Evolutionary conservation across 2,113 vertebrate species (phyloP).

Genomic region (Ramphastos sulfuratus): DNA sequence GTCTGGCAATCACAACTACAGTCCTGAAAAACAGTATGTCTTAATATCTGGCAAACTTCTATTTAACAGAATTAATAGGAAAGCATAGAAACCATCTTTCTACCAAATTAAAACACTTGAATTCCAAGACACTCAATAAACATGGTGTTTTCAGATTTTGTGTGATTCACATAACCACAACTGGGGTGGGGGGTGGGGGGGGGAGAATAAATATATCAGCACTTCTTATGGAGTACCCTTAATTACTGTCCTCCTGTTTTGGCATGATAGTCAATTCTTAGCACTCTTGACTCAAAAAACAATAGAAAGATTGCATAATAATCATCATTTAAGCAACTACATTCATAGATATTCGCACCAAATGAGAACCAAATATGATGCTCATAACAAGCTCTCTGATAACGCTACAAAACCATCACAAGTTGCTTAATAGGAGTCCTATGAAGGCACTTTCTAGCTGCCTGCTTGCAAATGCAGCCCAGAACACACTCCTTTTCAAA

Average conservation of each 20-base stretch:
- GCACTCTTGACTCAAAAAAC: neutral
- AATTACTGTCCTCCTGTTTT: neutral
- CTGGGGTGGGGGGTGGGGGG: no score
- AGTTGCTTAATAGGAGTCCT: neutral
- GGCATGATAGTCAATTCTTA: neutral
- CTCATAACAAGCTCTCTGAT: neutral
- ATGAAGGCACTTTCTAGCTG: neutral
- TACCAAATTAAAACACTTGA: neutral
- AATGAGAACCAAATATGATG: neutral
- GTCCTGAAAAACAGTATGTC: neutral
- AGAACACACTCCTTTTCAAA: neutral
- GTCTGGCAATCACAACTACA: neutral
- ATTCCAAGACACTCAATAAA: neutral
- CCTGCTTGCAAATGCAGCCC: neutral
- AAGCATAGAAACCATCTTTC: neutral
- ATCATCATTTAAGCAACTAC: neutral
- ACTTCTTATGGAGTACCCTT: neutral
- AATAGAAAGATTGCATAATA: neutral
- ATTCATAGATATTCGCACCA: neutral
- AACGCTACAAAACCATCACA: neutral
- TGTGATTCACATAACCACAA: neutral
- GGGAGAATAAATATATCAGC: neutral
- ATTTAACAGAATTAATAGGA: fast-evolving
- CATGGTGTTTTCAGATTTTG: neutral
- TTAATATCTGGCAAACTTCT: neutral